Evolutionary conservation across 2,888 invertebrate species (phyloP).

Genomic region (Thereva nobilitata): DNA sequence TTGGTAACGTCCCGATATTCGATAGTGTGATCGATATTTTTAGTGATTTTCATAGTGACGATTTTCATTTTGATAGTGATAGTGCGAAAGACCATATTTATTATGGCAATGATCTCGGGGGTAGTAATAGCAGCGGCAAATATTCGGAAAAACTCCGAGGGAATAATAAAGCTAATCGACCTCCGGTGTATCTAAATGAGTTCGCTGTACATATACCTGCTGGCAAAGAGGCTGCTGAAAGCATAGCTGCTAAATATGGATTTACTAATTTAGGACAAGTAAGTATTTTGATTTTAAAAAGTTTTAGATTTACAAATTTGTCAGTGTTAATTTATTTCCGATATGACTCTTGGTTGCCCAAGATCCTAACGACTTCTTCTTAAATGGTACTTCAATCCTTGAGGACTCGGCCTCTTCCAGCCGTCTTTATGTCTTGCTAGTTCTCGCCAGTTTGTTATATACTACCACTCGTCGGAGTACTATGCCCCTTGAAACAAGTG

Average conservation of each 20-base stretch:
- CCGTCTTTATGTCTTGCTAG: too few species aligned
- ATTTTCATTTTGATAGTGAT: slow-evolving; percentile 22
- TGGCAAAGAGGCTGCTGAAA: slow-evolving; percentile 71
- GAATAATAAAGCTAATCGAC: slow-evolving; percentile 13
- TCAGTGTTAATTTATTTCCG: too few species aligned
- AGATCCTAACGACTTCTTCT: too few species aligned
- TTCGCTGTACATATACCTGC: slow-evolving; percentile 85
- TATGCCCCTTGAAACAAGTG: too few species aligned
- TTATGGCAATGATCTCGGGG: not conserved
- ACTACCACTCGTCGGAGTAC: too few species aligned
- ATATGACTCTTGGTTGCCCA: too few species aligned
- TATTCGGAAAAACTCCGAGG: slow-evolving; percentile 42
- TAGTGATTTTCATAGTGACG: slow-evolving; percentile 20
- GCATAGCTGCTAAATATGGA: slow-evolving; percentile 81
- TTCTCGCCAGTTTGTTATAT: too few species aligned
- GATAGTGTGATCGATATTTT: slow-evolving; percentile 28
- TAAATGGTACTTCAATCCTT: too few species aligned
- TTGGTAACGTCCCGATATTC: slow-evolving; percentile 8
- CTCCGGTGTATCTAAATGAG: slow-evolving; percentile 72
- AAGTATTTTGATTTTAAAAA: slow-evolving; percentile 52
- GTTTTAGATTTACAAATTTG: too few species aligned
- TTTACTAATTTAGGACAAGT: slow-evolving; percentile 89
- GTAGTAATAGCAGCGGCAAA: slow-evolving; percentile 39
- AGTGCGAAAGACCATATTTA: slow-evolving; percentile 9
- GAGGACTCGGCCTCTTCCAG: too few species aligned